A percentile compares a stretch with the other conserved stretches of the same genome.
Evolutionary conservation across 2,113 vertebrate genomes (phyloP).

Genomic region (Larimichthys crocea): DNA sequence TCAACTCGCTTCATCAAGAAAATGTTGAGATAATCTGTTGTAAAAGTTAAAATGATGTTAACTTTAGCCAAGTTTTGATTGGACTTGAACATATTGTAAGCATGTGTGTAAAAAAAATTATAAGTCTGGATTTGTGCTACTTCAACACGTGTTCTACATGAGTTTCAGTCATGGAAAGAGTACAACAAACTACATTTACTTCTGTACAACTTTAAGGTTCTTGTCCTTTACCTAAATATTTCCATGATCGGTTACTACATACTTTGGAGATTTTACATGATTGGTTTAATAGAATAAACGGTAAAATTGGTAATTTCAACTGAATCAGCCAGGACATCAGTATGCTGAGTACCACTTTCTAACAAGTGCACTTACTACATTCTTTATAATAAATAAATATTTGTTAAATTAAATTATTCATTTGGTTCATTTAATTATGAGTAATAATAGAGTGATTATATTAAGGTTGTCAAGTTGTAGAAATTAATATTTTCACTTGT

Average conservation of each 20-base stretch:
- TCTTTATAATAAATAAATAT: neutral
- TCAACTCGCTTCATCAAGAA: slow-evolving; percentile 49
- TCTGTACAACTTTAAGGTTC: neutral
- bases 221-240: neutral
- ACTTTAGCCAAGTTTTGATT: slow-evolving; percentile 4
- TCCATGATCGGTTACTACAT: neutral
- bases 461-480: neutral
- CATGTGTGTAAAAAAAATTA: neutral
- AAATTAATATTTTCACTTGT: too few relatives aligned
- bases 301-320: too few relatives aligned
- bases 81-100: neutral
- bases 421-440: neutral
- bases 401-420: neutral
- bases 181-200: neutral
- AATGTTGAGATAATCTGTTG: slow-evolving; percentile 46
- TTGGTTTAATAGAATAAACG: too few relatives aligned
- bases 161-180: neutral
- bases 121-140: neutral
- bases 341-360: too few relatives aligned
- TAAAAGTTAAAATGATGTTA: neutral
- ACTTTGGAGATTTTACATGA: neutral
- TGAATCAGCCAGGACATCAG: too few relatives aligned
- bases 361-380: too few relatives aligned
- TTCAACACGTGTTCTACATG: neutral
- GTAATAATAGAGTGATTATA: neutral